Percentiles rank a stretch among this genome's conserved stretches.
Evolutionary conservation across 2,888 invertebrate species (phyloP).

Genomic region (Xanthia icteritia): DNA sequence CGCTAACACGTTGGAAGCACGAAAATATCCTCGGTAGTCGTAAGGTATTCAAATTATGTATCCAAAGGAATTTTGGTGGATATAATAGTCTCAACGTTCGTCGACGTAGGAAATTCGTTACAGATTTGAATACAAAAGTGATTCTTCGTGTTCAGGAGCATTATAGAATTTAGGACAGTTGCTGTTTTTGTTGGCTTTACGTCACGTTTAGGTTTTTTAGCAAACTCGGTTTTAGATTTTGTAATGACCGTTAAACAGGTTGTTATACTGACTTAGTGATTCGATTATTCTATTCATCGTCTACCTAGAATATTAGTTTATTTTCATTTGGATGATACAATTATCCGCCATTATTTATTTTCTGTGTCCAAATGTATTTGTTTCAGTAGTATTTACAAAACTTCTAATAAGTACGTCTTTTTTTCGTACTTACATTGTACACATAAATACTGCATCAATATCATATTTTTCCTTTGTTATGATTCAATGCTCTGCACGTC

Average conservation of each 20-base stretch:
- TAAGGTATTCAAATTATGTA: conserved; percentile 59
- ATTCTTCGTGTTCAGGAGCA: conserved; percentile 40
- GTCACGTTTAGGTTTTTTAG: neutral
- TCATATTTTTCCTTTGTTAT: conserved; percentile 33
- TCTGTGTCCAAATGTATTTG: neutral
- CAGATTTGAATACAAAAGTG: conserved; percentile 40
- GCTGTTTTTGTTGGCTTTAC: conserved; percentile 19
- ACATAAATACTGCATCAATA: conserved; percentile 9
- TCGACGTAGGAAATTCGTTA: conserved; percentile 49
- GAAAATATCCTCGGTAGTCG: conserved; percentile 61
- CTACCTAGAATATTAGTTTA: neutral
- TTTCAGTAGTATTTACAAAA: neutral
- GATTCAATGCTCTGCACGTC: conserved; percentile 22
- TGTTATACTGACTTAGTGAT: neutral
- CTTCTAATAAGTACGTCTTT: neutral
- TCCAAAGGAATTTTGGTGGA: conserved; percentile 45
- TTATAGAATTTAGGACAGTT: conserved; percentile 38
- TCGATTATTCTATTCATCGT: conserved; percentile 12
- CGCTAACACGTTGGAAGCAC: conserved; percentile 49
- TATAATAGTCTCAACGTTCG: conserved; percentile 43
- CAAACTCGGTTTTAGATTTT: neutral
- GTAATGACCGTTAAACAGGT: conserved; percentile 10
- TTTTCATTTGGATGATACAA: neutral
- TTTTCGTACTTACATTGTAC: neutral
- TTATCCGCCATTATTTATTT: no score